Conservation (phyloP, 2,797 vertebrate species). For the Arctocebus calabarensis region DNA sequence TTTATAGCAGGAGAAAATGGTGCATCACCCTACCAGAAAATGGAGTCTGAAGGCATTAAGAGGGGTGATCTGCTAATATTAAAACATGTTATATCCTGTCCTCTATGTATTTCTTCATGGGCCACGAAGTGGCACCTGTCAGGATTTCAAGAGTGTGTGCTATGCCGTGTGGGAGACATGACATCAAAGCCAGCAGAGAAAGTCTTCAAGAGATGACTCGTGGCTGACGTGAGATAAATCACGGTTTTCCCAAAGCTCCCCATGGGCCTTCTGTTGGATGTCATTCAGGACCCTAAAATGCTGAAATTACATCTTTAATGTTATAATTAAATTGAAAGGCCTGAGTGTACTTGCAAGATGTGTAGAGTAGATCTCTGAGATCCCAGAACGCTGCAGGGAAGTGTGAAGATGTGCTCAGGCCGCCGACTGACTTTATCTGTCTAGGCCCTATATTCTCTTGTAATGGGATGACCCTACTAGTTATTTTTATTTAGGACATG, state of each 20-base stretch:
- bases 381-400: not conserved
- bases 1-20: not conserved
- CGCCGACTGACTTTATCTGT: not conserved
- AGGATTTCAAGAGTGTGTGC: not conserved
- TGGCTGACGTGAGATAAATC: not conserved
- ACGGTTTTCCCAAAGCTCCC: not conserved
- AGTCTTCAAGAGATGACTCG: not conserved
- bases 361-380: not conserved
- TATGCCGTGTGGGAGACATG: accelerated
- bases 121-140: not conserved
- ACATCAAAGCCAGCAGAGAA: not conserved
- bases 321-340: not conserved
- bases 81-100: no score
- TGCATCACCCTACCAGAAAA: not conserved
- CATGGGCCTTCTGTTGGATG: not conserved
- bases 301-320: not conserved
- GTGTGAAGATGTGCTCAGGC: not conserved
- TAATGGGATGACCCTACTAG: not conserved
- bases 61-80: not conserved
- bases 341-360: not conserved
- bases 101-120: not conserved
- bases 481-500: not conserved
- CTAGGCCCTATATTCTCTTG: not conserved
- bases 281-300: not conserved
- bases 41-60: no score